Evolutionary conservation across 2,888 invertebrate species (phyloP).

Genomic region (Elmis aenea): DNA sequence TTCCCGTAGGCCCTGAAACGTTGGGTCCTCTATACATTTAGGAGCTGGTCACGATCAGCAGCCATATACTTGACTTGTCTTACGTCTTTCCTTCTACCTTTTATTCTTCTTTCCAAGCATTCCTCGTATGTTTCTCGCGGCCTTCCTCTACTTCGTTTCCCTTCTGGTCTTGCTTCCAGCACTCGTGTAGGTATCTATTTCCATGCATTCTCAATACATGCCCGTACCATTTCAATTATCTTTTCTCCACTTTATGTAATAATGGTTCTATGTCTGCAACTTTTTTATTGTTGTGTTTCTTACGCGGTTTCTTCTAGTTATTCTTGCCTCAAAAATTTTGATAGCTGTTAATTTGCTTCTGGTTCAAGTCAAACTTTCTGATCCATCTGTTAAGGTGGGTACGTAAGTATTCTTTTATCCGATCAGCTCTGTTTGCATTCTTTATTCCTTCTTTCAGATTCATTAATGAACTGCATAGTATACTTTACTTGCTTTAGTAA

Average conservation of each 20-base stretch:
- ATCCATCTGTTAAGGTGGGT: not conserved
- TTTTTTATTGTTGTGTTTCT: conserved; percentile 1
- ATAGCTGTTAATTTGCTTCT: conserved; percentile 2
- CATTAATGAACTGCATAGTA: no score
- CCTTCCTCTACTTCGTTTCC: not conserved
- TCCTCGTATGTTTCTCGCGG: conserved; percentile 1
- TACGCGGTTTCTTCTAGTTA: conserved; percentile 1
- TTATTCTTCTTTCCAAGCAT: conserved; percentile 1
- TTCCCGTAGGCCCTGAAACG: not conserved
- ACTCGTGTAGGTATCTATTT: conserved; percentile 2
- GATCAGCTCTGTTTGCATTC: no score
- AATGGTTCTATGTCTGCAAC: not conserved
- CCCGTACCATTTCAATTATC: conserved; percentile 1
- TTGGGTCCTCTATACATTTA: no score
- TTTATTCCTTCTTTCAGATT: no score
- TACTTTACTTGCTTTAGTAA: no score
- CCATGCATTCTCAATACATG: conserved; percentile 2
- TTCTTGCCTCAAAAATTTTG: not conserved
- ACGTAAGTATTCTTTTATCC: no score
- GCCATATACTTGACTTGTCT: conserved; percentile 2
- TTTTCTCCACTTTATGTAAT: not conserved
- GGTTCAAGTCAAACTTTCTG: not conserved
- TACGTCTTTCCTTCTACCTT: conserved; percentile 2
- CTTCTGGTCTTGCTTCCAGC: not conserved
- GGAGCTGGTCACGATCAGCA: conserved; percentile 3